A percentile compares a stretch with the other conserved stretches of the same genome.
phyloP scores from a whole-genome alignment of 1,140 invertebrate species.

The Drosophila kohkoa region DNA sequence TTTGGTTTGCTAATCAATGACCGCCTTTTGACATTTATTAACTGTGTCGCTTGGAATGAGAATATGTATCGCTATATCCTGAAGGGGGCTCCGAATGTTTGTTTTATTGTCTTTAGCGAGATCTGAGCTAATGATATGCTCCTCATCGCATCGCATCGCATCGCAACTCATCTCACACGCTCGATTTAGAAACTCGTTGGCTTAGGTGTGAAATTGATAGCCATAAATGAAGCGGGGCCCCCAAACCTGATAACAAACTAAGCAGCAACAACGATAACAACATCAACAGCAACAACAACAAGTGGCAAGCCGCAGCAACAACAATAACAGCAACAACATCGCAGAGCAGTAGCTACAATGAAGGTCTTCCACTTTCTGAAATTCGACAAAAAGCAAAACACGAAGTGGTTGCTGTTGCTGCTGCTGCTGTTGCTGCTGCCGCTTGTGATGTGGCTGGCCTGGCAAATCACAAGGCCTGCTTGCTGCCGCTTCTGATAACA shows the following conservation, averaged over 20 bases:
- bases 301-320: constrained; percentile 42
- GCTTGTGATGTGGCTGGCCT: constrained; percentile 33
- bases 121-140: constrained; percentile 31
- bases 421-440: too few relatives aligned
- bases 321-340: constrained; percentile 28
- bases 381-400: constrained; percentile 69
- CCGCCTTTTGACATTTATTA: constrained; percentile 52
- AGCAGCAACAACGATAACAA: constrained; percentile 52
- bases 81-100: constrained; percentile 3
- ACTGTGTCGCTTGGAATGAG: neutral
- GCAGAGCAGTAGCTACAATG: constrained; percentile 47
- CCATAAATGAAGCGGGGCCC: constrained; percentile 53
- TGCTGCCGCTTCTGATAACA: constrained; percentile 70
- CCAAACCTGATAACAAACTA: constrained; percentile 70
- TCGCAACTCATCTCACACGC: constrained; percentile 10
- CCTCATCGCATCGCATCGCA: neutral
- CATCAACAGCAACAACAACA: constrained; percentile 40
- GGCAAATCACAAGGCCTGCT: constrained; percentile 69
- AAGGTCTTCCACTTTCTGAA: constrained; percentile 83
- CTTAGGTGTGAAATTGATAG: constrained; percentile 79
- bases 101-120: constrained; percentile 17
- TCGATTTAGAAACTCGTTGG: constrained; percentile 62
- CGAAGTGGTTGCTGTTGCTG: constrained; percentile 25
- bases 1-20: constrained; percentile 65
- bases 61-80: neutral